Percentiles rank a stretch among this genome's conserved stretches.
These are phyloP conservation scores for Lithophane semibrunnea DNA, from an alignment of 2,888 invertebrate genomes.

Conservation along the genomic window DNA sequence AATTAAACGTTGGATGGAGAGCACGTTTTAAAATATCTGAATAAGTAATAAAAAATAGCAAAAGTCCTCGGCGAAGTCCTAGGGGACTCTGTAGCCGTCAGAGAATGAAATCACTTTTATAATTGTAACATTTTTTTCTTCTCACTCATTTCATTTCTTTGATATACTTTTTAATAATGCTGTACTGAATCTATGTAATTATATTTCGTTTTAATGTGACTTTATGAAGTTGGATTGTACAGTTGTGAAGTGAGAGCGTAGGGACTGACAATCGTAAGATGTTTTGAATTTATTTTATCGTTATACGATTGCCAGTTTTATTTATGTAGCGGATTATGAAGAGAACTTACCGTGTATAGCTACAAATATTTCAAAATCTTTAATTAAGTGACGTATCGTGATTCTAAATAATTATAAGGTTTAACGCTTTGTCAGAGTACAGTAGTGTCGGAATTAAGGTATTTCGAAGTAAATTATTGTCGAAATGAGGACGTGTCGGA, in stretches of 20 bases:
- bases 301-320: no score
- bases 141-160: constrained; percentile 42
- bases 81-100: constrained; percentile 42
- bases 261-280: neutral
- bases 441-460: no score
- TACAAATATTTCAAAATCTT: no score
- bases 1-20: constrained; percentile 59
- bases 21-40: constrained; percentile 58
- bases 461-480: no score
- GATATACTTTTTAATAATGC: constrained; percentile 48
- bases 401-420: no score
- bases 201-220: constrained; percentile 42
- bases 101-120: constrained; percentile 59
- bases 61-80: constrained; percentile 34
- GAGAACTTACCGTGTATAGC: no score
- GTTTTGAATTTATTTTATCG: no score
- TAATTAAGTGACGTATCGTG: no score
- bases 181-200: constrained; percentile 17
- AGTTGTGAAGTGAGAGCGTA: constrained; percentile 8
- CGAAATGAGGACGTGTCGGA: no score
- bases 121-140: constrained; percentile 51
- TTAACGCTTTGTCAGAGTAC: no score
- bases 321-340: no score
- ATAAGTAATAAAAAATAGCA: constrained; percentile 54
- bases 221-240: constrained; percentile 20